phyloP scores from a whole-genome alignment of 2,113 vertebrate species.

The Pedetes capensis region DNA sequence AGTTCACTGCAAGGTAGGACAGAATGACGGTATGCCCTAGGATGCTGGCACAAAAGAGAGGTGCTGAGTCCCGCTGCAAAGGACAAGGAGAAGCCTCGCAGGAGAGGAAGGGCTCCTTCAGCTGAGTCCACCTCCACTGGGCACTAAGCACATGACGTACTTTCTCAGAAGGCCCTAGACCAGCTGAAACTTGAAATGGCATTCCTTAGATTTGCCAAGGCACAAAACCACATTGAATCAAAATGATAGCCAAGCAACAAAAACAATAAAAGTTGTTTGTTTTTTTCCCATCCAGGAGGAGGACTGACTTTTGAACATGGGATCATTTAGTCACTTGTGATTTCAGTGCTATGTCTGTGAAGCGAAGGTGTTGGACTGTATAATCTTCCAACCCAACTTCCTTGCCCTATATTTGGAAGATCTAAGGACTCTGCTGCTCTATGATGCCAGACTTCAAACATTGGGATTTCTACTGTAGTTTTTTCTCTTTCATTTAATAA shows the following conservation, averaged over 20 bases:
- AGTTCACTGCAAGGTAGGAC: neutral
- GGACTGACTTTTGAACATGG: neutral
- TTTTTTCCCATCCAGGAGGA: neutral
- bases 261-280: neutral
- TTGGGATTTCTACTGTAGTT: neutral
- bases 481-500: neutral
- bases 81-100: neutral
- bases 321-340: neutral
- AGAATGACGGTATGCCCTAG: neutral
- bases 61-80: no score
- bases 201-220: neutral
- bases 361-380: neutral
- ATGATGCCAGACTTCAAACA: neutral
- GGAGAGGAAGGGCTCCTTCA: no score
- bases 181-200: neutral
- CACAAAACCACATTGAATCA: neutral
- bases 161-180: no score
- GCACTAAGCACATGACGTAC: rapidly evolving
- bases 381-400: neutral
- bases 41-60: neutral
- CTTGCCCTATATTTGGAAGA: neutral
- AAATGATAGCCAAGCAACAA: neutral
- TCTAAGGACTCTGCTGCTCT: neutral
- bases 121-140: no score
- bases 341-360: neutral